Evolutionary conservation across 1,140 invertebrate genomes (phyloP).

Genomic region (Papilio xuthus): DNA sequence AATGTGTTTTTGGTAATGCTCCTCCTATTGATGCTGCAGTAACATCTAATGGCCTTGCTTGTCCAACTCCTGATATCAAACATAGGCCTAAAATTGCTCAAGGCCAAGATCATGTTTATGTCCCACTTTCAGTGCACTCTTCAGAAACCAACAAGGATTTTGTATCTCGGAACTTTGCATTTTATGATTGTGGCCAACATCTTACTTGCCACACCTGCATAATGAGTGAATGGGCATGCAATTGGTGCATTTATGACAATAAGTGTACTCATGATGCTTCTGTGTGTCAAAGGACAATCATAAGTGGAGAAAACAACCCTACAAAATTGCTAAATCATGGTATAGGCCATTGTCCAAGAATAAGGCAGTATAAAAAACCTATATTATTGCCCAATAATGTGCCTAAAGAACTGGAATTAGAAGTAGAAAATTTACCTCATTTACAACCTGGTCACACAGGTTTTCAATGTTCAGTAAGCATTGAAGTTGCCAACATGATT

Average conservation of each 20-base stretch:
- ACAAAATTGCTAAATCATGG: constrained; percentile 87
- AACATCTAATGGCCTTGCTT: constrained; percentile 90
- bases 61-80: constrained; percentile 90
- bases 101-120: constrained; percentile 93
- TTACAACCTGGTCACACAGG: constrained; percentile 92
- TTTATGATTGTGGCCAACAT: constrained; percentile 96
- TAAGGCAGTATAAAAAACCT: constrained; percentile 84
- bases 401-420: constrained; percentile 92
- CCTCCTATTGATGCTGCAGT: constrained; percentile 93
- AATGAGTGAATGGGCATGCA: constrained; percentile 94
- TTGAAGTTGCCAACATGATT: constrained; percentile 94
- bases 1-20: constrained; percentile 94
- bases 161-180: constrained; percentile 95
- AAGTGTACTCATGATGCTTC: constrained; percentile 94
- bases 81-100: constrained; percentile 90
- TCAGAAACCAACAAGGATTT: constrained; percentile 98
- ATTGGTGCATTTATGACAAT: constrained; percentile 98
- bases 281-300: constrained; percentile 90
- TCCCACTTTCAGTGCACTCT: constrained; percentile 95
- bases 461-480: constrained; percentile 95
- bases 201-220: constrained; percentile 93
- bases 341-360: constrained; percentile 90
- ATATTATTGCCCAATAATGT: constrained; percentile 94
- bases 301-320: constrained; percentile 92
- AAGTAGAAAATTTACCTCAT: constrained; percentile 94